A percentile compares a stretch with the other conserved stretches of the same genome.
These are phyloP conservation scores for Oophaga sylvatica DNA, from an alignment of 2,797 vertebrate genomes.

Conservation along the genomic window DNA sequence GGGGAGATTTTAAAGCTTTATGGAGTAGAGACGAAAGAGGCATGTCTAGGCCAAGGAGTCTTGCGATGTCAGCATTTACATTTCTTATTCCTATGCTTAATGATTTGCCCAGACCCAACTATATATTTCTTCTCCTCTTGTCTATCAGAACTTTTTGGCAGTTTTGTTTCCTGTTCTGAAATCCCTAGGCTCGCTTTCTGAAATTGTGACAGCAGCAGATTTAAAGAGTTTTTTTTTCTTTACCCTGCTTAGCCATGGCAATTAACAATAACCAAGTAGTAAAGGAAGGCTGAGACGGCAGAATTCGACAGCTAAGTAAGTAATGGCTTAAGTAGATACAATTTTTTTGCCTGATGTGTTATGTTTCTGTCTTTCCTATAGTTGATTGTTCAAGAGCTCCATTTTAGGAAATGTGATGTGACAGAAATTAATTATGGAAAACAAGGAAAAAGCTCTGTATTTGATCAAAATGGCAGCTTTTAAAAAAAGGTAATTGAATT, in stretches of 20 bases:
- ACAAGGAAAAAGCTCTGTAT: neutral
- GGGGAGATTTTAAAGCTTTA: conserved; percentile 22
- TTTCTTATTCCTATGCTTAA: conserved; percentile 51
- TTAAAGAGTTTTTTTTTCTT: conserved; percentile 57
- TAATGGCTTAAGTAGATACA: conserved; percentile 52
- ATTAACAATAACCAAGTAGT: conserved; percentile 59
- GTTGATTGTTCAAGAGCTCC: conserved; percentile 39
- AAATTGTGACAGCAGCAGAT: conserved; percentile 60
- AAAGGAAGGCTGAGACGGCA: conserved; percentile 56
- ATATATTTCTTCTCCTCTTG: conserved; percentile 53
- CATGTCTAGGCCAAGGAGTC: conserved; percentile 31
- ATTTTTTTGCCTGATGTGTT: conserved; percentile 40
- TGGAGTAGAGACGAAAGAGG: conserved; percentile 18
- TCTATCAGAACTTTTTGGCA: conserved; percentile 58
- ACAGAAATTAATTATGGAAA: conserved; percentile 28
- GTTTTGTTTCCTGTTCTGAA: conserved; percentile 57
- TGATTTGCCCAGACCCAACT: conserved; percentile 53
- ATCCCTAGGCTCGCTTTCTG: conserved; percentile 52
- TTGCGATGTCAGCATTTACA: conserved; percentile 51
- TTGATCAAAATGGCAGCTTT: conserved; percentile 30
- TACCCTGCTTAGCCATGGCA: conserved; percentile 57
- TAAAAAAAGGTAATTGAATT: too few relatives aligned
- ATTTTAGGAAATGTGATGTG: conserved; percentile 35
- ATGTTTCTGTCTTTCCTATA: conserved; percentile 31
- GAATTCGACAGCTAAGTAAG: conserved; percentile 55